Evolutionary conservation across 2,113 vertebrate species (phyloP), one percentile per base, ranked within the genome.

Genomic region (Marmota monax): DNA sequence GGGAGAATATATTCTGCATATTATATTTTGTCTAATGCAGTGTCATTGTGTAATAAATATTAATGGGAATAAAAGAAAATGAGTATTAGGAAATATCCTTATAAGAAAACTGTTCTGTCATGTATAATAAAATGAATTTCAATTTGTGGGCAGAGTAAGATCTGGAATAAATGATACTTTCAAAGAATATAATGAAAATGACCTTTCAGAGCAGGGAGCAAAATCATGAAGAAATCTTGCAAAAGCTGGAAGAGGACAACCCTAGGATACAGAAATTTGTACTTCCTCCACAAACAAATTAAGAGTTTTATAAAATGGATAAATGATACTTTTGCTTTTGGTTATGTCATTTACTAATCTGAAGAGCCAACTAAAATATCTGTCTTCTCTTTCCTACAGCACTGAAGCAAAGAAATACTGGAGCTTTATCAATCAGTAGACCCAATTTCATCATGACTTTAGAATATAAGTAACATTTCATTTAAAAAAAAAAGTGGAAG

Each of bases 311-410:
- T 87, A 29, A 96, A 89, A 56, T 39, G 3, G 10, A 58, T 88
- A 73, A 83, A 58, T 76, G 2, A 0, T 10, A 72, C 17, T 82
- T 87, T 84, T 88, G 25, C 5, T 80, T 90, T 88, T 48, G 6
- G 23, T 67, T 45, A 2, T 88, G 0, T 61, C 17, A 77, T 88
- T 74, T 87, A n/a, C 48, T 74, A 48, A 17, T 84, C 17, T 92
- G 16, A 94, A 92, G 27, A 90, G 82, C 65, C 92, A 96, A 92
- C 11, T 84, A 96, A 96, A 83, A 51, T 58, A 74, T 53, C 25
- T 58, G 72, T 53, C 22, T 78, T 67, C 51, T 42, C 39, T 78
- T 92, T 96, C 61, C 7, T 69, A 48, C 4, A 86, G 4, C 95
- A 86, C 58, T 67, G n/a, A 96, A 97, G 32, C 51, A 94, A 78